A percentile compares a stretch with the other conserved stretches of the same genome.
Evolutionary conservation across 2,113 vertebrate species (phyloP).

Genomic region (Ursus arctos): DNA sequence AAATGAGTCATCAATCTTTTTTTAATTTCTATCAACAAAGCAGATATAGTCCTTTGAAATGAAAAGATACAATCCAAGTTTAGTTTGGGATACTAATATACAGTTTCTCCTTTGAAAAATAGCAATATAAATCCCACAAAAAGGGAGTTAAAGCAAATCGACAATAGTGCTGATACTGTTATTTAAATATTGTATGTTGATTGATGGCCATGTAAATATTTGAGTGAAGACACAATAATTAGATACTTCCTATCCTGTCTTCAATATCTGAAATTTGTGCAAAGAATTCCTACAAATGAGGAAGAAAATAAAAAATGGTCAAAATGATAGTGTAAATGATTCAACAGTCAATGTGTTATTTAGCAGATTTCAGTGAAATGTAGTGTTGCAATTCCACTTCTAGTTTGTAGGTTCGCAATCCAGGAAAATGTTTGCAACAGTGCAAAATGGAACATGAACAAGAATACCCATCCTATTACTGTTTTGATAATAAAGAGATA

Average conservation of each 20-base stretch:
- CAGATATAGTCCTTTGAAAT: conserved; percentile 40
- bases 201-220: neutral
- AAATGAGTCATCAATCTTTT: conserved; percentile 40
- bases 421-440: neutral
- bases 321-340: neutral
- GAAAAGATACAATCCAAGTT: conserved; percentile 6
- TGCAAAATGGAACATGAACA: neutral
- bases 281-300: neutral
- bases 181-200: neutral
- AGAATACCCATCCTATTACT: neutral
- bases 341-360: neutral
- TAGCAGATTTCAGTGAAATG: neutral
- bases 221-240: conserved; percentile 27
- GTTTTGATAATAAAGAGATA: neutral
- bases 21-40: conserved; percentile 50
- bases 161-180: neutral
- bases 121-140: neutral
- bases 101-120: conserved; percentile 48
- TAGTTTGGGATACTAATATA: neutral
- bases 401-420: neutral
- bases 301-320: neutral
- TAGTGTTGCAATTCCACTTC: neutral
- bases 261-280: neutral
- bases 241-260: neutral
- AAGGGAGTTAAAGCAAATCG: neutral